A percentile compares a stretch with the other conserved stretches of the same genome.
Conservation (phyloP, 2,888 invertebrate genomes). For the Rambutsinella grinnellia region DNA sequence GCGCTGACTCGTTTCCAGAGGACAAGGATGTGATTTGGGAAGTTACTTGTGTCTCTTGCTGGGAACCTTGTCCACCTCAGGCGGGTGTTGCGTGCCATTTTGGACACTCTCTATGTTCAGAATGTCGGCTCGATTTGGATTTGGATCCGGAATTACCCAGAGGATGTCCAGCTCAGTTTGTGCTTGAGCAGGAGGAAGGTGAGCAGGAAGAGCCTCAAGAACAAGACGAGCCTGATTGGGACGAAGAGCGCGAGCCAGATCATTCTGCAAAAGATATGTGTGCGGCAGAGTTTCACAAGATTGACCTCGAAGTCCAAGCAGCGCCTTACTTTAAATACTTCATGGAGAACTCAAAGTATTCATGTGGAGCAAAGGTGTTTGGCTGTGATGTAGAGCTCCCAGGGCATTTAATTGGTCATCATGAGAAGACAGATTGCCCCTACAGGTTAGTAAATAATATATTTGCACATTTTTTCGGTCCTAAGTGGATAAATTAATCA, state of each 20-base stretch:
- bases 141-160: too few species aligned
- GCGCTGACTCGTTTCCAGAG: not conserved
- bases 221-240: too few species aligned
- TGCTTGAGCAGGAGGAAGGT: too few species aligned
- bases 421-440: constrained; percentile 2
- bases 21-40: constrained; percentile 6
- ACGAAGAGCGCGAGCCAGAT: too few species aligned
- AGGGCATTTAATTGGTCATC: not conserved
- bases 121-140: too few species aligned
- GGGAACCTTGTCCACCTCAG: not conserved
- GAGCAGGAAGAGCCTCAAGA: too few species aligned
- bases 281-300: not conserved
- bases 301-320: not conserved
- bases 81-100: not conserved
- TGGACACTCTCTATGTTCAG: not conserved
- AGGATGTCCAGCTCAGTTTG: too few species aligned
- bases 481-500: not conserved
- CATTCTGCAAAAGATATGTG: not conserved
- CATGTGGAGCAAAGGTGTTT: not conserved
- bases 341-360: not conserved
- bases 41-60: constrained; percentile 7
- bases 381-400: not conserved
- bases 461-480: not conserved
- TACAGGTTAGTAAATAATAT: constrained; percentile 13
- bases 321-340: constrained; percentile 13